phyloP scores from a whole-genome alignment of 2,113 vertebrate genomes.

The Atlantisia rogersi region DNA sequence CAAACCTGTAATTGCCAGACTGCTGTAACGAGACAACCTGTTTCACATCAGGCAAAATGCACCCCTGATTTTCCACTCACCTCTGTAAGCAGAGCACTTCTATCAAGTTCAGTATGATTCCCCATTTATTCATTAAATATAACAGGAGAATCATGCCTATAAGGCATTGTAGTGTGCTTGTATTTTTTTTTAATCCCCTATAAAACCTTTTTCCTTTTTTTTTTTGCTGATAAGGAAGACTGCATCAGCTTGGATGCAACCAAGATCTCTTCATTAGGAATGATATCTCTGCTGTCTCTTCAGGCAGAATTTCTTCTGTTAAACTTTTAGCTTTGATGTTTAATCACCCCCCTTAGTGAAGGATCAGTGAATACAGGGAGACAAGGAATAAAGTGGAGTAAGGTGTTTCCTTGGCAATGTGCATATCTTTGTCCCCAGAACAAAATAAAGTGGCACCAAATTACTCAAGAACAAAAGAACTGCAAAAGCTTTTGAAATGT shows the following conservation, averaged over 20 bases:
- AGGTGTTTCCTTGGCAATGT: conserved; percentile 37
- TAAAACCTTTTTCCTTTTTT: neutral
- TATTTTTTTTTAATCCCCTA: neutral
- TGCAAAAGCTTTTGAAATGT: conserved; percentile 38
- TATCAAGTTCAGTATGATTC: neutral
- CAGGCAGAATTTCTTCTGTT: conserved; percentile 9
- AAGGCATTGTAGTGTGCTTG: neutral
- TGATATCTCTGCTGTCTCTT: neutral
- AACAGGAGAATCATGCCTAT: neutral
- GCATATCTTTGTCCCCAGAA: neutral
- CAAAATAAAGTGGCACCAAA: conserved; percentile 32
- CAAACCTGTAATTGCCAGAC: neutral
- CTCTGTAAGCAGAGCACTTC: neutral
- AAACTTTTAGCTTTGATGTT: conserved; percentile 32
- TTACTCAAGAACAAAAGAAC: conserved; percentile 49
- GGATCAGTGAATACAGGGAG: neutral
- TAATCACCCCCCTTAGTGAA: neutral
- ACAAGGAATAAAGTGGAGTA: neutral
- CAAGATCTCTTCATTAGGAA: conserved; percentile 12
- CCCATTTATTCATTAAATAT: neutral
- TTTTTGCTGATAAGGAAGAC: neutral
- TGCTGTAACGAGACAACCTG: neutral
- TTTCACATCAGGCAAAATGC: neutral
- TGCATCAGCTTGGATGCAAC: neutral
- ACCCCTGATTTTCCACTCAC: neutral